Evolutionary conservation across 92 coral and sea anemone genomes (phyloP).

Genomic region (Epizoanthus scotinus): DNA sequence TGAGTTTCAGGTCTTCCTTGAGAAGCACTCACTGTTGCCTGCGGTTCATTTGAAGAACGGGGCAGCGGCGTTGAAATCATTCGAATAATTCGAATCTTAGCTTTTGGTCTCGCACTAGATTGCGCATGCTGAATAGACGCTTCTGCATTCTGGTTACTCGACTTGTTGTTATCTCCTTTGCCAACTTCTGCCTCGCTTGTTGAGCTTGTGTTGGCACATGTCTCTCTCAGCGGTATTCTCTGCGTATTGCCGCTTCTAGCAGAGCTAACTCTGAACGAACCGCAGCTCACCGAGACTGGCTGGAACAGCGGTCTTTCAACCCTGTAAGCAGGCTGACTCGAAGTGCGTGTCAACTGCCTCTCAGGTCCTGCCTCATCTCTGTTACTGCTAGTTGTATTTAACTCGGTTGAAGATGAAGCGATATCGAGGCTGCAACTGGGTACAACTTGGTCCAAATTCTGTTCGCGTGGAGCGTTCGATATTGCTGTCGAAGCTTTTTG

Average conservation of each 20-base stretch:
- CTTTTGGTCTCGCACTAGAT: neutral
- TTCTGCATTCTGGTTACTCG: neutral
- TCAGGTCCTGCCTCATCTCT: neutral
- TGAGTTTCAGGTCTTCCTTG: neutral
- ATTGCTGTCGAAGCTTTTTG: neutral
- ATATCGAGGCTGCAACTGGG: neutral
- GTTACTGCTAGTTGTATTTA: neutral
- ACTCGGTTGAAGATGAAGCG: neutral
- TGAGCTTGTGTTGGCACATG: no score
- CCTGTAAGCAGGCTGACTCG: slow-evolving; percentile 1
- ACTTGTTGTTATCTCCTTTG: neutral
- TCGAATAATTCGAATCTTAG: slow-evolving; percentile 26
- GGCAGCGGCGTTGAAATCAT: slow-evolving; percentile 34
- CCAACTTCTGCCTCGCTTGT: neutral
- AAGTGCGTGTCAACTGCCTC: neutral
- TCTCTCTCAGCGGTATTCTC: no score
- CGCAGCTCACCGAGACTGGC: slow-evolving; percentile 34
- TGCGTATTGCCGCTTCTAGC: neutral
- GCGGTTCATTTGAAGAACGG: neutral
- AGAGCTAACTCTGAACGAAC: neutral
- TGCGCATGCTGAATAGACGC: neutral
- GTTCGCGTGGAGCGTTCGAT: neutral
- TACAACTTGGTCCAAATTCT: neutral
- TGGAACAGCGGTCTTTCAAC: neutral
- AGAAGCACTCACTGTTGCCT: neutral